Evolutionary conservation across 92 coral and sea anemone species (phyloP).

Genomic region (Virgularia gustaviana): DNA sequence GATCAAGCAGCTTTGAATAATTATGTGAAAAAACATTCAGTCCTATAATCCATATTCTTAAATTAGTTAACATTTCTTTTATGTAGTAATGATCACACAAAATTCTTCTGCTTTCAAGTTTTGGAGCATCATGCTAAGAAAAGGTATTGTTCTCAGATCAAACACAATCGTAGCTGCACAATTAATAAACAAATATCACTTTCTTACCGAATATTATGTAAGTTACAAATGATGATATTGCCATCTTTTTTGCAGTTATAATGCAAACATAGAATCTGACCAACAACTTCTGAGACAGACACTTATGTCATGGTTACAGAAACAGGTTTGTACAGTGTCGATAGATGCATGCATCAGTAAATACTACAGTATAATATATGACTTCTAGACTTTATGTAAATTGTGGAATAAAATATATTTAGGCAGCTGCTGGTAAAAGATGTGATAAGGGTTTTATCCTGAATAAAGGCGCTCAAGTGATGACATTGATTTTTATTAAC

Average conservation of each 20-base stretch:
- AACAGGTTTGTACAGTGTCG: conserved; percentile 64
- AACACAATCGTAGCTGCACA: too few relatives aligned
- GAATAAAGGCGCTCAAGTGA: conserved; percentile 90
- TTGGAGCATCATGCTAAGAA: conserved; percentile 81
- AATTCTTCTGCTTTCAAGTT: conserved; percentile 95
- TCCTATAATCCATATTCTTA: not conserved
- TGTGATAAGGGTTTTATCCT: conserved; percentile 70
- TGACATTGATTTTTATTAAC: conserved; percentile 74
- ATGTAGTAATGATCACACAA: conserved; percentile 77
- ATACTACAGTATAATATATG: not conserved
- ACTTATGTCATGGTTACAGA: conserved; percentile 73
- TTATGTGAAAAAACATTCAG: not conserved
- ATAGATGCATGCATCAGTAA: not conserved
- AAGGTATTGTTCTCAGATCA: conserved; percentile 72
- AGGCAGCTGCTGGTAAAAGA: conserved; percentile 58
- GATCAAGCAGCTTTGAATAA: not conserved
- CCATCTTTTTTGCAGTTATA: conserved; percentile 26
- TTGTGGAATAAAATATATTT: not conserved
- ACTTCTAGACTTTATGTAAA: not conserved
- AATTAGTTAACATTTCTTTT: not conserved
- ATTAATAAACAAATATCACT: too few relatives aligned
- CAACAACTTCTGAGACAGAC: conserved; percentile 69
- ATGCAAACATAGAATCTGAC: conserved; percentile 53
- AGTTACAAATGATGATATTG: too few relatives aligned
- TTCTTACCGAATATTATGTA: too few relatives aligned